phyloP scores from a whole-genome alignment of 92 coral and sea anemone species.

The Chrysogorgia sp. region DNA sequence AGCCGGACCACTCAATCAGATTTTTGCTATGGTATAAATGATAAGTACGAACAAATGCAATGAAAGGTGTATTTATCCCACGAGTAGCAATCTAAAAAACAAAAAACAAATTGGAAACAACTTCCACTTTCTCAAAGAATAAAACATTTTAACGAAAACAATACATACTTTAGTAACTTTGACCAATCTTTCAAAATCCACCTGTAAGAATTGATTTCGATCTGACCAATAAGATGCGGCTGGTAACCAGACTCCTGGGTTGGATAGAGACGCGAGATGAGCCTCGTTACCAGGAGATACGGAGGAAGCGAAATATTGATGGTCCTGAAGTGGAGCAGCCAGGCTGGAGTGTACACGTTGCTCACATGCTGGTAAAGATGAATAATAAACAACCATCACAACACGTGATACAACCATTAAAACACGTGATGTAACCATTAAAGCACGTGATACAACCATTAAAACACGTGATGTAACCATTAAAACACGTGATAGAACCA shows the following conservation, averaged over 20 bases:
- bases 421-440: too few relatives aligned
- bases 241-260: constrained; percentile 14
- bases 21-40: constrained; percentile 29
- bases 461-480: too few relatives aligned
- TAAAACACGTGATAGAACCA: too few relatives aligned
- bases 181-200: constrained; percentile 65
- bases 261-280: neutral
- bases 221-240: constrained; percentile 9
- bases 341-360: neutral
- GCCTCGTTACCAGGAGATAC: neutral
- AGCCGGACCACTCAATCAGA: constrained; percentile 11
- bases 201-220: constrained; percentile 75
- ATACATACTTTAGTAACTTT: constrained; percentile 57
- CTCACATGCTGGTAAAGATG: constrained; percentile 15
- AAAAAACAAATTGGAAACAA: too few relatives aligned
- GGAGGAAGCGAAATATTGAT: constrained; percentile 22
- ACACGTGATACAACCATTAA: too few relatives aligned
- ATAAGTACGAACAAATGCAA: constrained; percentile 23
- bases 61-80: neutral
- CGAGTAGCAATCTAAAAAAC: constrained; percentile 21
- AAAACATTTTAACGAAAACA: neutral
- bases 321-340: neutral
- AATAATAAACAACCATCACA: too few relatives aligned
- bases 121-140: too few relatives aligned
- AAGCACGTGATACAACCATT: too few relatives aligned